Evolutionary conservation across 53 echinoderm and acorn worm genomes (phyloP).

Genomic region (Actinopyga echinites): DNA sequence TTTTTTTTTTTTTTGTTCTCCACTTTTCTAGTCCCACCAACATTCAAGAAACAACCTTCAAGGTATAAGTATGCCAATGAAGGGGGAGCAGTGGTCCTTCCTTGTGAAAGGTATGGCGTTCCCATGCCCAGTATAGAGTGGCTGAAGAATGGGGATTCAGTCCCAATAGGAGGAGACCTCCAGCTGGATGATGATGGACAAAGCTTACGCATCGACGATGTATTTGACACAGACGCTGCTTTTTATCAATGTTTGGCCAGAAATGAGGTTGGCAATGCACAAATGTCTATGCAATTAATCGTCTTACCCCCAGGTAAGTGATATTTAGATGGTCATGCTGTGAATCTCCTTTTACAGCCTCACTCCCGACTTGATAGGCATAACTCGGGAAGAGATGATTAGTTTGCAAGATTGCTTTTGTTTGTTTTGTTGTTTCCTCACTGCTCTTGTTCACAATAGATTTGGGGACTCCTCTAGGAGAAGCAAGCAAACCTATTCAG

Average conservation of each 20-base stretch:
- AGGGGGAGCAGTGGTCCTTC: slow-evolving; percentile 43
- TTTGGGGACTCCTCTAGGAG: too few relatives aligned
- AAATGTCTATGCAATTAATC: slow-evolving; percentile 75
- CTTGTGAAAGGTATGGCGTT: slow-evolving; percentile 78
- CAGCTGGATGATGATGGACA: slow-evolving; percentile 38
- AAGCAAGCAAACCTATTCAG: too few relatives aligned
- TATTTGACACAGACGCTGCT: slow-evolving; percentile 56
- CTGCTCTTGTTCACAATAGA: too few relatives aligned
- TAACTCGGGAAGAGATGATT: too few relatives aligned
- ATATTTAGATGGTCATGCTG: neutral
- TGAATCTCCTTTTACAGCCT: too few relatives aligned
- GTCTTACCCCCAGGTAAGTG: slow-evolving; percentile 71
- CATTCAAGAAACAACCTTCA: slow-evolving; percentile 62
- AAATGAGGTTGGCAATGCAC: slow-evolving; percentile 75
- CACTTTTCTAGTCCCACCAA: slow-evolving; percentile 69
- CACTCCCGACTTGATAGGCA: too few relatives aligned
- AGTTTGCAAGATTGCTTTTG: too few relatives aligned
- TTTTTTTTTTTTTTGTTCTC: slow-evolving; percentile 19
- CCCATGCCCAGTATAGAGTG: slow-evolving; percentile 70
- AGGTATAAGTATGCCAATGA: slow-evolving; percentile 63
- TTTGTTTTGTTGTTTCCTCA: too few relatives aligned
- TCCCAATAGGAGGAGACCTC: slow-evolving; percentile 22
- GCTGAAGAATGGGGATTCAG: slow-evolving; percentile 57
- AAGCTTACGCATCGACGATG: slow-evolving; percentile 56
- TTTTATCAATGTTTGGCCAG: slow-evolving; percentile 86